Base-by-base conservation (phyloP, 1,140 invertebrate species). In the Tribolium madens region DNA sequence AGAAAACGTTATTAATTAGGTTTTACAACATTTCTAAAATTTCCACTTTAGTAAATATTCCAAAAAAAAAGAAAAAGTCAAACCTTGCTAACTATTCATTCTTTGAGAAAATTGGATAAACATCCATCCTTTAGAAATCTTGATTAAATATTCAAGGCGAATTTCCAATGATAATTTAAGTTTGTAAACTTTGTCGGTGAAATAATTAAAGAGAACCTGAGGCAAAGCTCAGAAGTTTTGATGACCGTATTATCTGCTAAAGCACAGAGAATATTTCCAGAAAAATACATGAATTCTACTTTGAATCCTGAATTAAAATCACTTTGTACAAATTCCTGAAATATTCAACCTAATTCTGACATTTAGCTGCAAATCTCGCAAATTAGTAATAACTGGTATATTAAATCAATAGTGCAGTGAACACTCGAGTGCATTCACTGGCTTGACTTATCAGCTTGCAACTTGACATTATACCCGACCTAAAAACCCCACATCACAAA, bases 171-270 rank as follows among this genome's bases (percentile, higher is more conserved):
- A 50, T 50, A 50, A 50, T 50, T 50, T 50, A 50, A 50, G 48
- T 50, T 50, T 2, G 48, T 17, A 50, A 50, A 50, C 48, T 50
- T 17, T 50, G 13, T 17, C 48, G 13, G 13, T 50, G 48, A 50
- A 50, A 50, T 50, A 50, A 50, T 50, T 50, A 50, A 50, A 17
- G 12, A 50, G 48, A 50, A n/a, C n/a, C 48, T 50, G 48, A 50
- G 48, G 48, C 13, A 50, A 14, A 50, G 48, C 13, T 50, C 48
- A 17, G 48, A 50, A 50, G 48, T 50, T 50, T n/a, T 13, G 48
- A 12, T 50, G 48, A 50, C 48, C 48, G 48, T 50, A 14, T 50
- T 13, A 50, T 42, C 48, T 2, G 2, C 12, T 12, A 50, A 50
- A 47, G 13, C 10, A 7, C 48, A 14, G 48, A 14, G 13, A 50